Percentiles rank a stretch among this genome's conserved stretches.
These are phyloP conservation scores for Oligia latruncula DNA, from an alignment of 2,888 invertebrate genomes.

Conservation along the genomic window DNA sequence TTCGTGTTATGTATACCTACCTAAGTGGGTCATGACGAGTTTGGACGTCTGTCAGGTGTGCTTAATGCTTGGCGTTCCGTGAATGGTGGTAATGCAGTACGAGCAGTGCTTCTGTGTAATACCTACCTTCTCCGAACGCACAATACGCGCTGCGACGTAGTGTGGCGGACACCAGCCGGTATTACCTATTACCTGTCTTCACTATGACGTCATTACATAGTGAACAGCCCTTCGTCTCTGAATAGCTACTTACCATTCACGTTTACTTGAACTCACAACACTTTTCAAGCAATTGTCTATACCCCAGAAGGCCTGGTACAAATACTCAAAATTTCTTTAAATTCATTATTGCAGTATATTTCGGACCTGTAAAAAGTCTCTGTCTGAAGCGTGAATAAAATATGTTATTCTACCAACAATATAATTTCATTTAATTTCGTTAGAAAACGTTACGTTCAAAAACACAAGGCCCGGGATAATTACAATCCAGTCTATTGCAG, in stretches of 20 bases:
- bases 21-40: not conserved
- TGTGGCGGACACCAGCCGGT: not conserved
- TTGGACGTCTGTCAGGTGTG: constrained; percentile 5
- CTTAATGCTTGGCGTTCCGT: not conserved
- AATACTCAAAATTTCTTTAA: not conserved
- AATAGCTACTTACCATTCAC: not conserved
- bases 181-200: not conserved
- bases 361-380: not conserved
- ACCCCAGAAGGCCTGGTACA: not conserved
- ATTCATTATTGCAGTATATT: not conserved
- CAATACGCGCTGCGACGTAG: not conserved
- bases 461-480: constrained; percentile 20
- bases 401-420: not conserved
- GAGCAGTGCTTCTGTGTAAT: not conserved
- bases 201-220: too few species aligned
- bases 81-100: not conserved
- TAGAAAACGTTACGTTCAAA: constrained; percentile 4
- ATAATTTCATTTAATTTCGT: not conserved
- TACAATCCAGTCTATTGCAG: constrained; percentile 32
- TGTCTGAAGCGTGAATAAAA: not conserved
- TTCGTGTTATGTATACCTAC: not conserved
- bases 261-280: not conserved
- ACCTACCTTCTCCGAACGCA: not conserved
- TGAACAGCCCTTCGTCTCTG: not conserved
- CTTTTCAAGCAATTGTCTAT: not conserved